Percentiles rank a stretch among this genome's conserved stretches.
phyloP scores from a whole-genome alignment of 2,113 vertebrate species.

The Proteles cristata region DNA sequence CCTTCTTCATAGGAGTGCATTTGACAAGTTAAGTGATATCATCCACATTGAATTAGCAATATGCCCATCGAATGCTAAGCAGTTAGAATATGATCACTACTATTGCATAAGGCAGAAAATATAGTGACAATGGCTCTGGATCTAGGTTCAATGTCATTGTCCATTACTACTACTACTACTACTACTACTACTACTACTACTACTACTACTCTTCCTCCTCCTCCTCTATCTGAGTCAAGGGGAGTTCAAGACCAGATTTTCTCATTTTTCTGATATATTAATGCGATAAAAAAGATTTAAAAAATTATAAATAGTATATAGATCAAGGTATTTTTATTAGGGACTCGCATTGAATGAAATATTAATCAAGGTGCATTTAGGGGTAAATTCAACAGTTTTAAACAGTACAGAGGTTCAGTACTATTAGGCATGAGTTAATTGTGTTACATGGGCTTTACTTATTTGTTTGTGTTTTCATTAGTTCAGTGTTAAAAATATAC shows the following conservation, averaged over 20 bases:
- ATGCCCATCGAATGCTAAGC: neutral
- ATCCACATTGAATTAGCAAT: neutral
- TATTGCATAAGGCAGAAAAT: neutral
- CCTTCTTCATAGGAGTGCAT: neutral
- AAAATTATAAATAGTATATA: slow-evolving; percentile 43
- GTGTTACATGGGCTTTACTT: neutral
- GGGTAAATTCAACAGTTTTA: neutral
- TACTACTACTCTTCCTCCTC: neutral
- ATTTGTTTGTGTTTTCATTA: neutral
- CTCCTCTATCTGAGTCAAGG: neutral
- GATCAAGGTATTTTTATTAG: neutral
- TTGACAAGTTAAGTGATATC: neutral
- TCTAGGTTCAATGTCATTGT: neutral
- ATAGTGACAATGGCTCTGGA: neutral
- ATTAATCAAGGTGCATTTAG: neutral
- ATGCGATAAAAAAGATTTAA: neutral
- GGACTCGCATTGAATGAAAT: neutral
- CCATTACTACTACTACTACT: neutral
- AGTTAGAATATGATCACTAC: neutral
- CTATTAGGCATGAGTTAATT: neutral
- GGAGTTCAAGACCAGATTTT: neutral
- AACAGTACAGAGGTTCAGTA: neutral
- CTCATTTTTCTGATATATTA: slow-evolving; percentile 6
- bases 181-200: neutral
- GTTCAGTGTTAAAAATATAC: neutral